Evolutionary conservation across 2,113 vertebrate species (phyloP).

Genomic region (Callocephalon fimbriatum): DNA sequence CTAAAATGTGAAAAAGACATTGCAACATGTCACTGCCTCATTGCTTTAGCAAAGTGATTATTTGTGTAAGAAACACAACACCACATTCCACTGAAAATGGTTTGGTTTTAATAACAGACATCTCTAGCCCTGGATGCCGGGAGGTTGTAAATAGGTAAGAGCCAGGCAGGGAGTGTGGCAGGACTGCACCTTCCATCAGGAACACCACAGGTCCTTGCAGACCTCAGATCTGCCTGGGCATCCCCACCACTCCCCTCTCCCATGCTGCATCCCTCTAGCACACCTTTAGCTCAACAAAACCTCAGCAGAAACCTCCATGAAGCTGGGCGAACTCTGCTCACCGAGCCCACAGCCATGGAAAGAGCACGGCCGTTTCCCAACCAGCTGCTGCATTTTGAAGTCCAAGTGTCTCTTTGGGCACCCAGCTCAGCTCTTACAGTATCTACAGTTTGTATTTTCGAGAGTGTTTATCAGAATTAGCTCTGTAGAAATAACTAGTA

Average conservation of each 20-base stretch:
- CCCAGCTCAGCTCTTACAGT: not conserved
- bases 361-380: rapidly evolving
- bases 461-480: not conserved
- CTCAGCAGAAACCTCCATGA: not conserved
- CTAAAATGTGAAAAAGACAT: constrained; percentile 74
- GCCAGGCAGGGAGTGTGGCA: rapidly evolving
- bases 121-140: not conserved
- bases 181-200: not conserved
- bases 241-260: not conserved
- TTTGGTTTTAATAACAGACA: not conserved
- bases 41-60: rapidly evolving
- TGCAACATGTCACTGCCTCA: not conserved
- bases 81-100: not conserved
- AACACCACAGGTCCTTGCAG: not conserved
- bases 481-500: not conserved
- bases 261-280: not conserved
- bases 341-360: not conserved
- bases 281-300: not conserved
- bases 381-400: not conserved
- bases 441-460: not conserved
- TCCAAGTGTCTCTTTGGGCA: not conserved
- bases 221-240: not conserved
- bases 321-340: not conserved
- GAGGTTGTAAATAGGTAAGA: rapidly evolving
- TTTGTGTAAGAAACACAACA: not conserved